These are phyloP conservation scores for Mionectes macconnelli DNA, from an alignment of 2,113 vertebrate species.

Conservation along the genomic window DNA sequence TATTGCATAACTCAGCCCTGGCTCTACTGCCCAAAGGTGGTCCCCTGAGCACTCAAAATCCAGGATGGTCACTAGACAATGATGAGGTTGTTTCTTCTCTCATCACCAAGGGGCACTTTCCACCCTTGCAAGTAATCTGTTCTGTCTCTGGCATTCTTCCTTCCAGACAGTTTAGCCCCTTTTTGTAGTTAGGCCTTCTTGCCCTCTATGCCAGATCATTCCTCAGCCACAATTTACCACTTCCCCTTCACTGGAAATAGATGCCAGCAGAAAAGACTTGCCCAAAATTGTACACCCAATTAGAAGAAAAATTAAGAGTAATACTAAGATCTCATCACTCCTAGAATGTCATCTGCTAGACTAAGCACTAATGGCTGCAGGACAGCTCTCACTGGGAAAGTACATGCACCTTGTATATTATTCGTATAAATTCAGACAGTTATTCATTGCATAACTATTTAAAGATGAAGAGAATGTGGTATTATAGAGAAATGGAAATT, in stretches of 20 bases:
- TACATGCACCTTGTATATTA: background rate
- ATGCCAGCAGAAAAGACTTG: background rate
- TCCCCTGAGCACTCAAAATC: background rate
- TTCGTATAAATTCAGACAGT: background rate
- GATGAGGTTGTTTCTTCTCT: background rate
- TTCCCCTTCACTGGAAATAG: background rate
- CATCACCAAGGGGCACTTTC: background rate
- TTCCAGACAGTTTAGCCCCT: background rate
- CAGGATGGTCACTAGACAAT: background rate
- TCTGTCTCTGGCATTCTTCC: background rate
- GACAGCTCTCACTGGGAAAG: background rate
- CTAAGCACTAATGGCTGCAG: accelerated
- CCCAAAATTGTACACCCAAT: background rate
- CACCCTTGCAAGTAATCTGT: background rate
- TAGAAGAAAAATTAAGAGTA: background rate
- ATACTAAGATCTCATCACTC: background rate
- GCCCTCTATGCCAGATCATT: background rate
- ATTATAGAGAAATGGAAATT: background rate
- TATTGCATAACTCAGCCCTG: accelerated
- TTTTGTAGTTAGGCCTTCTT: background rate
- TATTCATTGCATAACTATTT: background rate
- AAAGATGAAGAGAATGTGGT: background rate
- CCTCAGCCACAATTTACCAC: background rate
- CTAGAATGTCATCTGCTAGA: background rate
- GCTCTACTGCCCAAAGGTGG: background rate